Percentiles rank a stretch among this genome's conserved stretches.
Evolutionary conservation across 2,113 vertebrate genomes (phyloP).

Genomic region (Ceyx cyanopectus): DNA sequence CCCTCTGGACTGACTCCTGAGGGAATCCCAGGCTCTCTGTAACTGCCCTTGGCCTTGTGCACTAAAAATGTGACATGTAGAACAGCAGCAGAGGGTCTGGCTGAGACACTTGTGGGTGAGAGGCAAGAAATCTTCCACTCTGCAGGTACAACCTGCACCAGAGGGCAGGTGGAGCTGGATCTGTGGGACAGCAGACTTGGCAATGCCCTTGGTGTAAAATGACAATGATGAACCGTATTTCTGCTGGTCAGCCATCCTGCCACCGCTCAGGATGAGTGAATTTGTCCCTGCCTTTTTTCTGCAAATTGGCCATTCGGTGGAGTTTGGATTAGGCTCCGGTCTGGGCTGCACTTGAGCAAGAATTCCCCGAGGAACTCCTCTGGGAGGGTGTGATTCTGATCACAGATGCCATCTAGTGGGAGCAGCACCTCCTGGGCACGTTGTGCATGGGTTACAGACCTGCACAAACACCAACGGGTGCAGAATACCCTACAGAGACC

Average conservation of each 20-base stretch:
- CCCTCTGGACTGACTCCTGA: background rate
- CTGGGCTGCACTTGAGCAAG: background rate
- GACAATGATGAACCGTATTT: fast-evolving
- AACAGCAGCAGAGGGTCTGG: background rate
- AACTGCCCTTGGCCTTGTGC: background rate
- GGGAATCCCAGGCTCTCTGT: background rate
- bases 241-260: fast-evolving
- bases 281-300: background rate
- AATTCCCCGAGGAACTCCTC: background rate
- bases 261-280: fast-evolving
- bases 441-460: fast-evolving
- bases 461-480: fast-evolving
- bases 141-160: background rate
- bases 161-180: background rate
- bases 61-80: background rate
- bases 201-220: background rate
- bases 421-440: background rate
- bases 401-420: constrained; percentile 36
- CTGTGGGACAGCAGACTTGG: background rate
- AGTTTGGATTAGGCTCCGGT: background rate
- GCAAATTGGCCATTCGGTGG: background rate
- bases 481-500: fast-evolving
- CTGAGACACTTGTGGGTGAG: background rate
- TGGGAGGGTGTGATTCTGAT: background rate
- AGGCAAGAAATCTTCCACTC: background rate